phyloP scores from a whole-genome alignment of 2,113 vertebrate genomes.

The Clinocottus analis region DNA sequence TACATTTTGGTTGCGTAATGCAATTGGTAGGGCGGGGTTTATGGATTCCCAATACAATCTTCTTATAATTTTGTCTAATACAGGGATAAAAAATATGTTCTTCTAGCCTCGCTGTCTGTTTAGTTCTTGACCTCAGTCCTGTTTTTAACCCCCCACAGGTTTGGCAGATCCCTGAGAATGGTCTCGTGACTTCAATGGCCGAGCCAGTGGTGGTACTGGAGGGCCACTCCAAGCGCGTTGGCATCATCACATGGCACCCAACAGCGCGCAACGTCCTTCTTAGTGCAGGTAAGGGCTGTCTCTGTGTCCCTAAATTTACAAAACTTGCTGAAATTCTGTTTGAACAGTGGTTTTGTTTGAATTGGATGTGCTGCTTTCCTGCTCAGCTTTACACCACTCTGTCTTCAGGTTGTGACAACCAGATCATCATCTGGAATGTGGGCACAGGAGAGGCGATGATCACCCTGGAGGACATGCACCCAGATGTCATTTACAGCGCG shows the following conservation, averaged over 20 bases:
- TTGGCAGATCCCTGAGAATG: constrained; percentile 97
- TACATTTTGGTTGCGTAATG: not conserved
- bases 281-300: constrained; percentile 88
- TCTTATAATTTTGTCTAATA: not conserved
- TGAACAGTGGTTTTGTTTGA: not conserved
- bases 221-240: constrained; percentile 96
- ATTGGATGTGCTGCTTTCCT: not conserved
- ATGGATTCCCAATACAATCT: not conserved
- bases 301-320: not conserved
- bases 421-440: constrained; percentile 96
- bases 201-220: constrained; percentile 93
- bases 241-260: constrained; percentile 96
- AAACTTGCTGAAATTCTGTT: constrained; percentile 3
- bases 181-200: constrained; percentile 90
- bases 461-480: constrained; percentile 93
- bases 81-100: not conserved
- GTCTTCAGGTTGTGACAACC: constrained; percentile 90
- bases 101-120: not conserved
- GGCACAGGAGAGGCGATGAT: constrained; percentile 93
- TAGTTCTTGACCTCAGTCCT: constrained; percentile 3
- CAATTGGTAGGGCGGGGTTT: not conserved
- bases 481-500: constrained; percentile 93
- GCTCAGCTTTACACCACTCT: constrained; percentile 10
- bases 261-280: constrained; percentile 95
- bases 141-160: constrained; percentile 81